Evolutionary conservation across 2,113 vertebrate genomes (phyloP).

Genomic region (Malurus alboscapulatus): DNA sequence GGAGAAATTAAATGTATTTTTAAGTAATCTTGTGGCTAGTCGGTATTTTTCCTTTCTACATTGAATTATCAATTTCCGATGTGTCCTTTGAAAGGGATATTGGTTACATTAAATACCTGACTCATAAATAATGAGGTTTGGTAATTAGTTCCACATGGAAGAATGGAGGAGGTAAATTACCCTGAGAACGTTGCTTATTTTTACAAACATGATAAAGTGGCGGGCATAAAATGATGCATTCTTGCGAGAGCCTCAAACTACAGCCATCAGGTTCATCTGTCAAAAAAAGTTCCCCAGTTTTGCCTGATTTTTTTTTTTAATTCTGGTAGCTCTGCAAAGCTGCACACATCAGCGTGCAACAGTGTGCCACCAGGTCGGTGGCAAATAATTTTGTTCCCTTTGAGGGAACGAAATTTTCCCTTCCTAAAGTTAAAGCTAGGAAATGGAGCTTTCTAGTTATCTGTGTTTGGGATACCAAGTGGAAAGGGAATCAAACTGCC

Average conservation of each 20-base stretch:
- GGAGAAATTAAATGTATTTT: not conserved
- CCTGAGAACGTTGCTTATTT: constrained; percentile 46
- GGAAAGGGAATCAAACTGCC: constrained; percentile 8
- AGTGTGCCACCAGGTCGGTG: not conserved
- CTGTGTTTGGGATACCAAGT: not conserved
- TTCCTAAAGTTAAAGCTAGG: not conserved
- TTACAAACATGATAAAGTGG: constrained; percentile 59
- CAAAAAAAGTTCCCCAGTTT: not conserved
- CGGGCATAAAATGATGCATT: constrained; percentile 14
- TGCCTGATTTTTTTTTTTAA: not conserved
- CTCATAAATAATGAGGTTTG: constrained; percentile 61
- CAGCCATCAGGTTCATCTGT: constrained; percentile 28
- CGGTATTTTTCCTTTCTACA: constrained; percentile 7
- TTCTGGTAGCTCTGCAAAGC: not conserved
- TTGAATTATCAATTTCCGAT: constrained; percentile 48
- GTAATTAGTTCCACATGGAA: constrained; percentile 66
- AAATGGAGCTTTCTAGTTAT: not conserved
- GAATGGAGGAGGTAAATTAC: constrained; percentile 54
- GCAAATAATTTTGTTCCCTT: not conserved
- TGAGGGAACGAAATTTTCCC: not conserved
- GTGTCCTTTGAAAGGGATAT: constrained; percentile 42
- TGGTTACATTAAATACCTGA: constrained; percentile 60
- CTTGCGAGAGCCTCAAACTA: not conserved
- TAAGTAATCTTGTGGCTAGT: not conserved
- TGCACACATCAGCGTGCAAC: not conserved